Base-by-base conservation (phyloP, 1,140 invertebrate species). In the Caenorhabditis latens region DNA sequence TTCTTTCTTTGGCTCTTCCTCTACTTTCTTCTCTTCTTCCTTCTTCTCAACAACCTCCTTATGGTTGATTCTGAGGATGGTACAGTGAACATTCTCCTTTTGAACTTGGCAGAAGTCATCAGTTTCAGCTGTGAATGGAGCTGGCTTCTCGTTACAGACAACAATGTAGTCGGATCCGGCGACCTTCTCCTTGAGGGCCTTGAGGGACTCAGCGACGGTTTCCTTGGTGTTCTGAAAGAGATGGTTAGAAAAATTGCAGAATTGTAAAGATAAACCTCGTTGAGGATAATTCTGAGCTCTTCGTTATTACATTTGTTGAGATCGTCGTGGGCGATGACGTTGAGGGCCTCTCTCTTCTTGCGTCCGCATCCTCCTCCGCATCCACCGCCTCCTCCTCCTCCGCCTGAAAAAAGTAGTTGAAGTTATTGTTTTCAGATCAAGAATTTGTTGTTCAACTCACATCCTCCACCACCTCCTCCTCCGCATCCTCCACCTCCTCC, bases 261-360 rank as follows among this genome's bases (percentile, higher is more conserved):
- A 9, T 24, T 2, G 63, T 4, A 8, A 43, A 4, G 19, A 21
- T 9, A 42, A 24, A 86, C 85, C 42, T 83, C 58, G 40, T 57
- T 71, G 53, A 86, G 86, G 32, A 75, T 71, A 19, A 65, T 21
- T 43, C 82, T 48, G 48, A 86, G 86, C 46, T 86, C 86, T 48
- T 86, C 86, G 42, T 71, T 86, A 61, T 86, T 86, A 32, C 86
- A 86, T 48, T 86, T 86, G 86, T 84, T 82, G 43, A 55, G 24
- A 43, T 86, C 86, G 19, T 86, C 86, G 40, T 71, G 57, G 42
- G 55, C 55, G 48, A 86, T 48, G 40, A 86, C 40, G 24, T 63
- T 71, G 48, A 75, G 7, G 48, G 86, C 86, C 57, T 86, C 86
- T 83, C 86, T 86, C 86, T 86, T 86, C 82, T 86, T 86, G 57